phyloP scores from a whole-genome alignment of 2,888 invertebrate species.

The Atethmia centrago region DNA sequence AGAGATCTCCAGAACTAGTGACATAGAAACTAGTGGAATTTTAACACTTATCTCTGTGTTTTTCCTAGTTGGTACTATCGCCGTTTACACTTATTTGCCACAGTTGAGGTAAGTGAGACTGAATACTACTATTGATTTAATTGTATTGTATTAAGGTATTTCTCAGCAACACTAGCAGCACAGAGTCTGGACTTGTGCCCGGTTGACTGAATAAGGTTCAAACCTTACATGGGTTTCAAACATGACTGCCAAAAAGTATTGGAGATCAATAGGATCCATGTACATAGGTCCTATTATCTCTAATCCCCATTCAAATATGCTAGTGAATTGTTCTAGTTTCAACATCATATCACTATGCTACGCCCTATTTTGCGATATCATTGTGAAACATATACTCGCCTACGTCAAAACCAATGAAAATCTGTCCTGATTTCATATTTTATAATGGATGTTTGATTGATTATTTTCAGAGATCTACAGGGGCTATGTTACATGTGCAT shows the following conservation, averaged over 20 bases:
- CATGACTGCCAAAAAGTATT: not conserved
- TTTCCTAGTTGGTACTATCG: slow-evolving; percentile 91
- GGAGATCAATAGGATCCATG: too few species aligned
- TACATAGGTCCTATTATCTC: too few species aligned
- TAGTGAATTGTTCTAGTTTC: slow-evolving; percentile 6
- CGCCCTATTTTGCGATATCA: slow-evolving; percentile 24
- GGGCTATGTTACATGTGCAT: slow-evolving; percentile 92
- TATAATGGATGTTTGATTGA: slow-evolving; percentile 1
- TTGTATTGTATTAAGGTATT: not conserved
- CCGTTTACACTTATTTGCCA: slow-evolving; percentile 91
- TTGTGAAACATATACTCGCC: slow-evolving; percentile 11
- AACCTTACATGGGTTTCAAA: not conserved
- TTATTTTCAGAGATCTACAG: slow-evolving; percentile 89
- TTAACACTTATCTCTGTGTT: slow-evolving; percentile 89
- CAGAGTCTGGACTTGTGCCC: not conserved
- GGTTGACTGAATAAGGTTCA: not conserved
- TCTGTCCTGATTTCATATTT: not conserved
- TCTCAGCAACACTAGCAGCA: not conserved
- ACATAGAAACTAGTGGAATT: slow-evolving; percentile 83
- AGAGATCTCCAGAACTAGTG: slow-evolving; percentile 91
- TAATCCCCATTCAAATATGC: not conserved
- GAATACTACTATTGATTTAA: not conserved
- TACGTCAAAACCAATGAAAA: not conserved
- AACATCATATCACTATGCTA: slow-evolving; percentile 6
- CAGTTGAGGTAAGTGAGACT: slow-evolving; percentile 90